Evolutionary conservation across 2,888 invertebrate species (phyloP).

Genomic region (Ophion obscuratus): DNA sequence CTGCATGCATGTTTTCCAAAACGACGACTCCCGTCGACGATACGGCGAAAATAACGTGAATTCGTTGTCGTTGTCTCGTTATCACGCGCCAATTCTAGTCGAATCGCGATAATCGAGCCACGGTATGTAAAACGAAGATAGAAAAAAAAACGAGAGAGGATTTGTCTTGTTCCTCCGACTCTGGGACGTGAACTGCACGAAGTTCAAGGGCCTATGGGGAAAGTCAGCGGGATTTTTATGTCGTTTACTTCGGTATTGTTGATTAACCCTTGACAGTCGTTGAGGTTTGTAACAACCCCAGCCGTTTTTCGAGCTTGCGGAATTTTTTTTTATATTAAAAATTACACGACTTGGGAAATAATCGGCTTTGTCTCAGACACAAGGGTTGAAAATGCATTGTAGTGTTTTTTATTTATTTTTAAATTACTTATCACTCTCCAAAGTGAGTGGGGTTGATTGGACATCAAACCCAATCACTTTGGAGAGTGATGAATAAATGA

Average conservation of each 20-base stretch:
- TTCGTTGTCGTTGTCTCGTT: slow-evolving; percentile 26
- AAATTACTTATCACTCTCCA: no score
- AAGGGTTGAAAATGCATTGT: no score
- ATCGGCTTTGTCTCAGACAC: no score
- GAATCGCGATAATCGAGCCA: slow-evolving; percentile 60
- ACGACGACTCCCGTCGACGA: not conserved
- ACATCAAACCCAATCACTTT: no score
- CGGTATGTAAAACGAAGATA: slow-evolving; percentile 3
- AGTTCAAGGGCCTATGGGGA: not conserved
- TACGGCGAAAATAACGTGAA: not conserved
- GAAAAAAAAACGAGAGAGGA: not conserved
- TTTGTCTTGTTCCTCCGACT: not conserved
- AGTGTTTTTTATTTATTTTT: no score
- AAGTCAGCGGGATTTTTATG: not conserved
- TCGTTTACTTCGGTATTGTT: not conserved
- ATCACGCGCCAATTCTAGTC: slow-evolving; percentile 59
- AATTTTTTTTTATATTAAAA: no score
- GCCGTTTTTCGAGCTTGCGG: no score
- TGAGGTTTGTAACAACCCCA: no score
- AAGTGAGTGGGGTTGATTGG: no score
- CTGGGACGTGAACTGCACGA: not conserved
- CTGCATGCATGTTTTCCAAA: not conserved
- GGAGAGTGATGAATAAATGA: no score
- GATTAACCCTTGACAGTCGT: not conserved
- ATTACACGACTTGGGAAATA: no score